Conservation (phyloP, 2,888 invertebrate species). For the Rotaria sp. region DNA sequence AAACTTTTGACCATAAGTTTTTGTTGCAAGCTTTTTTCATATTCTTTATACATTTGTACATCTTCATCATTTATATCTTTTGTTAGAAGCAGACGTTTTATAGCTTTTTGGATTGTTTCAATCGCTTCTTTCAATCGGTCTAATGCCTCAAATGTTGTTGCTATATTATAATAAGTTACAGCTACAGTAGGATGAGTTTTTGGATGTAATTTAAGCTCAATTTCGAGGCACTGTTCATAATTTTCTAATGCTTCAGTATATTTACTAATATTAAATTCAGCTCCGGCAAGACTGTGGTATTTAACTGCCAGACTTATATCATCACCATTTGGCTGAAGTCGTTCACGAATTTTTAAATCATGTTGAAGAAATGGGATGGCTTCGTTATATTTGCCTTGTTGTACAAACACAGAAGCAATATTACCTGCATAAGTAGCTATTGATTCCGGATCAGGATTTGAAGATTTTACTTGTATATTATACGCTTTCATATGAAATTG, state of each 20-base stretch:
- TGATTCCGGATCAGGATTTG: not conserved
- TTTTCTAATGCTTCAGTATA: not conserved
- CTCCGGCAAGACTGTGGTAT: not conserved
- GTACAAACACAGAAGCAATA: not conserved
- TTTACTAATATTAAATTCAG: not conserved
- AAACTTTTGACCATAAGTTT: not conserved
- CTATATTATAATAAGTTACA: not conserved
- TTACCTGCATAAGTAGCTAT: not conserved
- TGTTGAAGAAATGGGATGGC: not conserved
- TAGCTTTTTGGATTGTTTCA: not conserved
- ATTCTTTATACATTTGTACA: not conserved
- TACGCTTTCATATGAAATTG: not conserved
- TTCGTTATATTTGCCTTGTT: not conserved
- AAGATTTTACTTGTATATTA: not conserved
- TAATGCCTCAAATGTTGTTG: not conserved
- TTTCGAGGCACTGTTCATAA: not conserved
- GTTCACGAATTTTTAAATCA: not conserved
- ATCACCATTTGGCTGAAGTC: not conserved
- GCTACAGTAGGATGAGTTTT: not conserved
- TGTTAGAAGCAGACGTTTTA: not conserved
- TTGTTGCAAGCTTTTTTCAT: not conserved
- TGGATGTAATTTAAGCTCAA: not conserved
- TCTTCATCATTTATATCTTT: not conserved
- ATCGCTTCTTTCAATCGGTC: not conserved
- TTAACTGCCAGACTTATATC: not conserved